phyloP scores from a whole-genome alignment of 1,140 invertebrate genomes.

The Lepidostoma basale region DNA sequence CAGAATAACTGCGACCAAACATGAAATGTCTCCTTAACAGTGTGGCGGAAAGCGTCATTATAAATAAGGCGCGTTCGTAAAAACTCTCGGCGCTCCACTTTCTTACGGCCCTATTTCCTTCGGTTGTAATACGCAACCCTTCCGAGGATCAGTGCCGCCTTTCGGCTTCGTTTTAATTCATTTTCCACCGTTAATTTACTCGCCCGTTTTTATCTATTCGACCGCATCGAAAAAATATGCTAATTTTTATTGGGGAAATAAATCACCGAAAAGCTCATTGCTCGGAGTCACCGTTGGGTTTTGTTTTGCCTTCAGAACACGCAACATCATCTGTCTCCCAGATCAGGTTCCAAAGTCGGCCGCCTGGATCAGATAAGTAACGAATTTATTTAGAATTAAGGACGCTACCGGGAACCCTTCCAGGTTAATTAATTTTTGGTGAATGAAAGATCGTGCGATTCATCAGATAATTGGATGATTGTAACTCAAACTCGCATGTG shows the following conservation, averaged over 20 bases:
- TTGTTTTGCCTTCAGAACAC: constrained; percentile 29
- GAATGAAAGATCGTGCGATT: constrained; percentile 44
- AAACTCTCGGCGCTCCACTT: constrained; percentile 12
- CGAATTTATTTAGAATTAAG: constrained; percentile 37
- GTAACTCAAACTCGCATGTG: constrained; percentile 32
- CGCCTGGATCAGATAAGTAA: constrained; percentile 38
- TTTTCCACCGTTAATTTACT: constrained; percentile 42
- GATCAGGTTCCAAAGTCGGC: constrained; percentile 27
- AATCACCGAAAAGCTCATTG: constrained; percentile 39
- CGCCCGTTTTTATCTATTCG: constrained; percentile 36
- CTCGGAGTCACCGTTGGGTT: constrained; percentile 22
- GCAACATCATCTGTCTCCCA: constrained; percentile 44
- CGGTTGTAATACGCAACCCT: too few species aligned
- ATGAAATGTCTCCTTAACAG: constrained; percentile 40
- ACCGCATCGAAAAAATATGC: constrained; percentile 44
- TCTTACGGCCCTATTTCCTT: neutral
- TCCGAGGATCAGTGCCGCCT: neutral
- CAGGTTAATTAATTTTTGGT: constrained; percentile 43
- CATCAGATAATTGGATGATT: constrained; percentile 39
- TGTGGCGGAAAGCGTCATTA: constrained; percentile 19
- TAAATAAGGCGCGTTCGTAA: constrained; percentile 30
- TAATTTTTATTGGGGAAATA: constrained; percentile 38
- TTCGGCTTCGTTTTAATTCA: constrained; percentile 21
- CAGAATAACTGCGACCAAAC: constrained; percentile 40
- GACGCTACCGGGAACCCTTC: neutral